These are phyloP conservation scores for Spondyliosoma cantharus DNA, from an alignment of 2,797 vertebrate genomes.

Conservation along the genomic window DNA sequence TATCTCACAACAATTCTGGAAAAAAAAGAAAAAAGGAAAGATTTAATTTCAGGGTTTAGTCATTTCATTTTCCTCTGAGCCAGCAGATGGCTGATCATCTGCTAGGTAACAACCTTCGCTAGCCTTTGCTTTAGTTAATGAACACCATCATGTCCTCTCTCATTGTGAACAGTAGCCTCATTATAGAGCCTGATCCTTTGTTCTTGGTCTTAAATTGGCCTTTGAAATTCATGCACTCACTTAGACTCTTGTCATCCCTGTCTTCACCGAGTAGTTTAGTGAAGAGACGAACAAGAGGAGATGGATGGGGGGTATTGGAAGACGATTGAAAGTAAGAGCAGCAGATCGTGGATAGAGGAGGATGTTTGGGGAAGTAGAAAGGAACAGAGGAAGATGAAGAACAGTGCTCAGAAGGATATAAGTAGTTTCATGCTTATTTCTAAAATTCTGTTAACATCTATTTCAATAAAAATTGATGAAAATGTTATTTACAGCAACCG, in stretches of 20 bases:
- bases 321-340: neutral
- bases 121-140: slow-evolving; percentile 27
- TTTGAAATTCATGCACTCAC: slow-evolving; percentile 37
- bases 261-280: neutral
- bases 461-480: neutral
- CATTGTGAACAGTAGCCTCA: slow-evolving; percentile 19
- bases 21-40: slow-evolving; percentile 3
- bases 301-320: neutral
- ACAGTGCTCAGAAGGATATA: neutral
- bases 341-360: too few relatives aligned
- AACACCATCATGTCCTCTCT: slow-evolving; percentile 22
- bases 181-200: slow-evolving; percentile 37
- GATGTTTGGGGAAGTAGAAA: neutral
- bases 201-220: slow-evolving; percentile 41
- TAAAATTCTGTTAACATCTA: neutral
- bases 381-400: neutral
- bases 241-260: slow-evolving; percentile 2
- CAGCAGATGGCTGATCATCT: slow-evolving; percentile 11
- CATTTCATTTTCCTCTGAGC: neutral
- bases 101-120: neutral
- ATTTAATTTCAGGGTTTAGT: neutral
- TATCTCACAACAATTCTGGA: neutral
- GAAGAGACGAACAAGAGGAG: slow-evolving; percentile 5
- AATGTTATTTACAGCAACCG: neutral
- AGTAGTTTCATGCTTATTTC: neutral